These are phyloP conservation scores for Harpagoxenus sublaevis DNA, from an alignment of 2,888 invertebrate species.

Conservation along the genomic window DNA sequence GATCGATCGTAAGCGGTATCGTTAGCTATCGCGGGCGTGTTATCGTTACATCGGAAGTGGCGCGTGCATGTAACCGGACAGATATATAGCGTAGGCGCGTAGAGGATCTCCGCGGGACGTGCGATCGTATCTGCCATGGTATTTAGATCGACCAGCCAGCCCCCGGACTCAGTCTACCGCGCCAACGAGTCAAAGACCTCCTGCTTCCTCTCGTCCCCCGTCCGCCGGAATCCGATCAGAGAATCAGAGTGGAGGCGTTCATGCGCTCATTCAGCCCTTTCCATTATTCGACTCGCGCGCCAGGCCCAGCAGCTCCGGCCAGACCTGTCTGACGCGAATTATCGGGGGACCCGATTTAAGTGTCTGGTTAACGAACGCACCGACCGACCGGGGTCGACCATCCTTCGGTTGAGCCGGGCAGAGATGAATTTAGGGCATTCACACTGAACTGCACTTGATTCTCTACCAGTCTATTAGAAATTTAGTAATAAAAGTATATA, in stretches of 20 bases:
- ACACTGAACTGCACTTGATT: background rate
- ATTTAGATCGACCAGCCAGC: slow-evolving; percentile 77
- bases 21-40: slow-evolving; percentile 35
- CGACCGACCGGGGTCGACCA: background rate
- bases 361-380: slow-evolving; percentile 38
- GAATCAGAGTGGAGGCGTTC: slow-evolving; percentile 70
- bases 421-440: slow-evolving; percentile 11
- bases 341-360: slow-evolving; percentile 45
- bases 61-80: slow-evolving; percentile 47
- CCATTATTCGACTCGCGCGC: slow-evolving; percentile 45
- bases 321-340: slow-evolving; percentile 45
- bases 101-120: slow-evolving; percentile 66
- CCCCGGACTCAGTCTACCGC: slow-evolving; percentile 73
- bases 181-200: slow-evolving; percentile 71
- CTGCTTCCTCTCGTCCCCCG: slow-evolving; percentile 62
- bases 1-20: slow-evolving; percentile 57
- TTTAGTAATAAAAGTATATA: background rate
- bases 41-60: slow-evolving; percentile 10
- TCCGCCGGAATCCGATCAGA: slow-evolving; percentile 70
- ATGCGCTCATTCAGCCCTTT: slow-evolving; percentile 68
- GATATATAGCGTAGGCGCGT: slow-evolving; percentile 58
- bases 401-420: background rate
- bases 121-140: slow-evolving; percentile 77
- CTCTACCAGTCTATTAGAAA: background rate
- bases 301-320: slow-evolving; percentile 26